These are phyloP conservation scores for Peromyscus eremicus DNA, from an alignment of 2,797 vertebrate species.

Conservation along the genomic window DNA sequence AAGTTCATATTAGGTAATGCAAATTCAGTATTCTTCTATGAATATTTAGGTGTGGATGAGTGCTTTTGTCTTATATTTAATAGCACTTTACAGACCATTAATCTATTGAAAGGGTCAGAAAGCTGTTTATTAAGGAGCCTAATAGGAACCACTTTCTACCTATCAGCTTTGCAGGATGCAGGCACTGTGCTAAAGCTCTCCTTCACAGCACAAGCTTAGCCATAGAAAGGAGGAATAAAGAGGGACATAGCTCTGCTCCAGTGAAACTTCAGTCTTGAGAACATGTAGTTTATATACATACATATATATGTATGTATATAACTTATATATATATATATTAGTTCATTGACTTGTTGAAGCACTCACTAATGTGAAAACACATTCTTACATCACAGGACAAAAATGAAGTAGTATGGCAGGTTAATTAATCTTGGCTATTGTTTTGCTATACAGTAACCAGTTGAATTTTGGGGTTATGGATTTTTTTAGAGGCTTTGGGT, in stretches of 20 bases:
- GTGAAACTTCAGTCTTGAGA: not conserved
- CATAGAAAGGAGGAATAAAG: not conserved
- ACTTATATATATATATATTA: too few relatives aligned
- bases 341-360: not conserved
- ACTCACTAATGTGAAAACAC: not conserved
- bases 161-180: not conserved
- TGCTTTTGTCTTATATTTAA: not conserved
- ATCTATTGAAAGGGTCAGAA: not conserved
- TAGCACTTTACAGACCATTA: not conserved
- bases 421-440: not conserved
- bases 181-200: not conserved
- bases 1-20: not conserved
- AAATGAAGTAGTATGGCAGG: not conserved
- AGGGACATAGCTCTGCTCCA: not conserved
- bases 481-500: not conserved
- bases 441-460: not conserved
- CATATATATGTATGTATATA: too few relatives aligned
- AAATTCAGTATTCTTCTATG: not conserved
- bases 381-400: not conserved
- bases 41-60: not conserved
- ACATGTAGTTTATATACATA: not conserved
- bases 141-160: not conserved
- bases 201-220: not conserved
- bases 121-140: not conserved
- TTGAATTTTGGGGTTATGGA: not conserved